A percentile compares a stretch with the other conserved stretches of the same genome.
These are phyloP conservation scores for Machimus rusticus DNA, from an alignment of 2,888 invertebrate species.

Conservation along the genomic window DNA sequence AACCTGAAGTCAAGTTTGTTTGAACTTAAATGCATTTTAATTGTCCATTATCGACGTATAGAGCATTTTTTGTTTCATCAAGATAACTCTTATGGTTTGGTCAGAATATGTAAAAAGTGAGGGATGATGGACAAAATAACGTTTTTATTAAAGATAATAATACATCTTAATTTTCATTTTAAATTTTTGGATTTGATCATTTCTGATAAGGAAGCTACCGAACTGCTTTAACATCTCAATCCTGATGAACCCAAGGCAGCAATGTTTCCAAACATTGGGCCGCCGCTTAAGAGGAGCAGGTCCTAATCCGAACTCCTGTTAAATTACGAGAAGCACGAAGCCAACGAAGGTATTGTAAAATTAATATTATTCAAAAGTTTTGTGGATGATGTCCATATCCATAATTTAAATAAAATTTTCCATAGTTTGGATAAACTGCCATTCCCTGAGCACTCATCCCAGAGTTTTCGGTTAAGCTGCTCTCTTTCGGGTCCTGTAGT, in stretches of 20 bases:
- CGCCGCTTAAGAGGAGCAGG: background rate
- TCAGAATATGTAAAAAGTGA: no score
- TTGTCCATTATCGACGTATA: no score
- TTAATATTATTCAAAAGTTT: slow-evolving; percentile 13
- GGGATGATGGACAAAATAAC: no score
- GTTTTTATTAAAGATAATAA: no score
- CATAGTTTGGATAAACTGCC: slow-evolving; percentile 28
- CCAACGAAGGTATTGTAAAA: slow-evolving; percentile 25
- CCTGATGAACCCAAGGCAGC: background rate
- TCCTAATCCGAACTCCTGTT: background rate
- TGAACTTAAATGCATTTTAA: no score
- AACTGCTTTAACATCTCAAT: background rate
- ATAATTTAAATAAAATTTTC: slow-evolving; percentile 35
- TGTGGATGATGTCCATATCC: slow-evolving; percentile 1
- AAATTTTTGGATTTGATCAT: background rate
- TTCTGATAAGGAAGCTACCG: background rate
- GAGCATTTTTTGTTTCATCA: no score
- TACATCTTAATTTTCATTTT: no score
- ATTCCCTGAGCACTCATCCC: slow-evolving; percentile 10
- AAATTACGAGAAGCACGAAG: background rate
- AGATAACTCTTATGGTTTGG: no score
- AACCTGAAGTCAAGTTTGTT: no score
- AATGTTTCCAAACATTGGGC: background rate
- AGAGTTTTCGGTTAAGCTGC: slow-evolving; percentile 10
- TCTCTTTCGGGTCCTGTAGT: background rate